phyloP scores from a whole-genome alignment of 2,797 vertebrate genomes.

The Eospalax fontanierii region DNA sequence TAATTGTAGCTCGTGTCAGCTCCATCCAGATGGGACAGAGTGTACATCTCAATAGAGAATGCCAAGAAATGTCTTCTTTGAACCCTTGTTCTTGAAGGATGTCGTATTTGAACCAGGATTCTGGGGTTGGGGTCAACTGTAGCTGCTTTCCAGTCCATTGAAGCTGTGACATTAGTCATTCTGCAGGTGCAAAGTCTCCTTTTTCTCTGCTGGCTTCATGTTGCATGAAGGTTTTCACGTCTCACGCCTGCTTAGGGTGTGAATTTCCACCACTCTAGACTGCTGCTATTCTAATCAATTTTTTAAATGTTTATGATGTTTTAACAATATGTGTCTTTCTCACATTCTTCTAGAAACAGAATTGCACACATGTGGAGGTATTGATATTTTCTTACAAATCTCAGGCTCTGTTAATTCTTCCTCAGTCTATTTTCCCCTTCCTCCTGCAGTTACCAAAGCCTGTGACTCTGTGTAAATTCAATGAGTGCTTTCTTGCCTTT shows the following conservation, averaged over 20 bases:
- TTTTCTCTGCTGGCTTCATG: neutral
- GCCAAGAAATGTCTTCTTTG: no score
- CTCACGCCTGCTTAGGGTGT: neutral
- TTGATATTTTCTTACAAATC: no score
- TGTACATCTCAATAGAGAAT: no score
- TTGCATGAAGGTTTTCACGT: neutral
- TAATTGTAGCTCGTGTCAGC: no score
- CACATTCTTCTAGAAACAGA: neutral
- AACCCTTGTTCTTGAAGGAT: no score
- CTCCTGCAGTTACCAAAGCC: neutral
- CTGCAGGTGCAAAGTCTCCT: no score
- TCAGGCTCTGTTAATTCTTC: neutral
- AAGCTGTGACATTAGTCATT: neutral
- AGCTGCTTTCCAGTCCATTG: neutral
- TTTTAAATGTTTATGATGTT: neutral
- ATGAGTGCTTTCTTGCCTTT: neutral
- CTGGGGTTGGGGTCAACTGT: no score
- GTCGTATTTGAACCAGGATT: no score
- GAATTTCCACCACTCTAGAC: neutral
- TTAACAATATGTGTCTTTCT: neutral
- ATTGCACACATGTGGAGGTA: no score
- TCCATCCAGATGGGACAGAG: no score
- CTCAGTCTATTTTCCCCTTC: neutral
- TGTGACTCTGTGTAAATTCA: neutral
- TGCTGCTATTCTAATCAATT: neutral